Evolutionary conservation across 2,888 invertebrate species (phyloP).

Genomic region (Odontomyia ornata): DNA sequence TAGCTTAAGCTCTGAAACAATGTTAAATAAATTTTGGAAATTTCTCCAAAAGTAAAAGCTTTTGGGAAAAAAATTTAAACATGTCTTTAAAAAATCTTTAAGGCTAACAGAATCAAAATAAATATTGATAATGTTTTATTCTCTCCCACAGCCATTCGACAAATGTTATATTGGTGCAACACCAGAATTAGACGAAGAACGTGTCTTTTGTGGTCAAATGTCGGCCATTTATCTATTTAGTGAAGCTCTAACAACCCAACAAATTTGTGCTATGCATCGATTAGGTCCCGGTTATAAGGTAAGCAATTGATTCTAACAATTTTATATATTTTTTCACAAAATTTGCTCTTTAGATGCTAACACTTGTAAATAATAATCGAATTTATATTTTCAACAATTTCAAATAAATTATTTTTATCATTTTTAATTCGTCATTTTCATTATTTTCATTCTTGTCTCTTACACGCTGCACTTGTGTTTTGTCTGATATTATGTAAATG

Average conservation of each 20-base stretch:
- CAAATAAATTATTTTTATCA: slow-evolving; percentile 17
- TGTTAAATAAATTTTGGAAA: no score
- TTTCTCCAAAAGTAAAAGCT: no score
- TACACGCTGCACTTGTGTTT: slow-evolving; percentile 54
- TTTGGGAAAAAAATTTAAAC: no score
- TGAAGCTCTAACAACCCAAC: slow-evolving; percentile 96
- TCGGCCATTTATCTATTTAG: slow-evolving; percentile 98
- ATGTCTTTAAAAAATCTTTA: no score
- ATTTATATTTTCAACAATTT: background rate
- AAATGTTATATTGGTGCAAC: slow-evolving; percentile 99
- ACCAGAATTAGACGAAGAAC: slow-evolving; percentile 94
- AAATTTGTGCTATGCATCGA: slow-evolving; percentile 98
- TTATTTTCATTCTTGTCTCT: slow-evolving; percentile 50
- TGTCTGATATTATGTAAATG: slow-evolving; percentile 47
- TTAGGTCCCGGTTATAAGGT: slow-evolving; percentile 99
- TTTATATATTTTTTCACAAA: background rate
- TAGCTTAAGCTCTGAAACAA: no score
- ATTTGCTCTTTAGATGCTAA: background rate
- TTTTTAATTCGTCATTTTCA: slow-evolving; percentile 44
- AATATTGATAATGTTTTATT: slow-evolving; percentile 2
- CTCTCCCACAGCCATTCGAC: slow-evolving; percentile 86
- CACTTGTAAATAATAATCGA: slow-evolving; percentile 12
- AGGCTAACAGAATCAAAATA: no score
- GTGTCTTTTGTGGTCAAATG: slow-evolving; percentile 99
- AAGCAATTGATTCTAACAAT: slow-evolving; percentile 54